Base-by-base conservation (phyloP, 2,888 invertebrate genomes). In the Melitaea athalia region DNA sequence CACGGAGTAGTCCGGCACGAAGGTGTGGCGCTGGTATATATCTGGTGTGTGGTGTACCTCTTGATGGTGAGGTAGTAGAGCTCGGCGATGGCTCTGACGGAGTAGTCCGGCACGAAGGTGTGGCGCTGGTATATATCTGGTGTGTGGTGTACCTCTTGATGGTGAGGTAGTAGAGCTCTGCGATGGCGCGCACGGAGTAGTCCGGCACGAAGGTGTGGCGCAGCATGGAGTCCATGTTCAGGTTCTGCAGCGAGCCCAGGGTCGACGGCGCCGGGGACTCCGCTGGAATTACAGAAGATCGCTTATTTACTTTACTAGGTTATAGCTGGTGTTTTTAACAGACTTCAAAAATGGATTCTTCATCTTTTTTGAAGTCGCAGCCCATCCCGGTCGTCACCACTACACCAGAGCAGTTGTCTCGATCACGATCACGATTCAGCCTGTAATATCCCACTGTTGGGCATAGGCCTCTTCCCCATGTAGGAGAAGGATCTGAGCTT, bases 1-100 rank as follows among this genome's bases (percentile, higher is more conserved):
- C 10, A 99, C 98, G 10, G 97, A 95, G 91, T 98, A 99, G 88
- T 99, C 99, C 0, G 99, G 99, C 57, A 96, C 95, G 92, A 98
- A 99, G 3, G 96, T 95, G 86, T 96, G 95, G 47, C 96, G 95
- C 70, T n/a, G n/a, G n/a, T n/a, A n/a, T n/a, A n/a, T n/a, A n/a
- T n/a, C n/a, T n/a, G n/a, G n/a, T n/a, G n/a, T n/a, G n/a, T n/a
- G 0, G 5, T n/a, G 24, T 55, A 91, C 92, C 98, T 94, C 80
- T 96, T 97, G 75, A 99, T 95, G 77, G 96, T 95, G 75, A 98
- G 93, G 86, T 97, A 99, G 84, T 97, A 95, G 0, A 98, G 94
- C 84, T 98, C 98, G 0, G 96, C 95, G 74, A 96, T 94, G 7
- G 98, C 98, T 42, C 96, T 94, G 10, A 99, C 98, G 10, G 97